Evolutionary conservation across 2,888 invertebrate genomes (phyloP), one percentile per base, ranked within the genome.

Genomic region (Macrosoma leucophasiata): DNA sequence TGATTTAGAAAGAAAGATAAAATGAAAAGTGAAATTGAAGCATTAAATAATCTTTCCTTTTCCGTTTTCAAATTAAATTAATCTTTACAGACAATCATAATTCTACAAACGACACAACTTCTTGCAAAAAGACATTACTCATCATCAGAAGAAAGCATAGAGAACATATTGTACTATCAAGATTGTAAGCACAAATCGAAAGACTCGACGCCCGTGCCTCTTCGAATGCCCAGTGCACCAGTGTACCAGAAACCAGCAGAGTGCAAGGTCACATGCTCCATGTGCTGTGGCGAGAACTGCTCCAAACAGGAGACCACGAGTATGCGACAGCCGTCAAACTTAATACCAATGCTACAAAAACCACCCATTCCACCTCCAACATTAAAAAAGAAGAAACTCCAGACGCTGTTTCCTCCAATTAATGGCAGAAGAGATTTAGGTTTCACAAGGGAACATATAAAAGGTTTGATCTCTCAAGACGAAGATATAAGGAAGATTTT

Each of bases 401-500:
- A 48, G 3, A 17, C 27, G 8, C 11, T 43, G 2, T 31, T 47
- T 1, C 47, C 44, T 11, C 63, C 62, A 0, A 43, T 64, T 2
- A 55, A 51, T 1, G 50, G 47, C 1, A 58, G 77, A 39, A 56
- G 77, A 47, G 55, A 60, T 12, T 47, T 56, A 1, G 68, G 65
- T 0, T 62, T 71, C 14, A 71, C 81, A 0, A 74, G 73, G 29
- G 74, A 78, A 2, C 63, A 62, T 24, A 78, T 84, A 3, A 78
- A 76, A 36, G 60, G 51, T 3, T 32, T 84, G 4, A 74, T 84
- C 14, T 61, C 78, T 0, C 60, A 76, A 13, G 82, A 84, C 36
- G 59, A 62, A 2, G 82, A 84, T 36, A 77, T 84, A n/a, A 69
- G 72, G 43, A 77, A 72, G 54, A 81, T 84, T 20, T 51, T 84